Evolutionary conservation across 2,113 vertebrate species (phyloP), one percentile per base, ranked within the genome.

Genomic region (Myanophis thanlyinensis): DNA sequence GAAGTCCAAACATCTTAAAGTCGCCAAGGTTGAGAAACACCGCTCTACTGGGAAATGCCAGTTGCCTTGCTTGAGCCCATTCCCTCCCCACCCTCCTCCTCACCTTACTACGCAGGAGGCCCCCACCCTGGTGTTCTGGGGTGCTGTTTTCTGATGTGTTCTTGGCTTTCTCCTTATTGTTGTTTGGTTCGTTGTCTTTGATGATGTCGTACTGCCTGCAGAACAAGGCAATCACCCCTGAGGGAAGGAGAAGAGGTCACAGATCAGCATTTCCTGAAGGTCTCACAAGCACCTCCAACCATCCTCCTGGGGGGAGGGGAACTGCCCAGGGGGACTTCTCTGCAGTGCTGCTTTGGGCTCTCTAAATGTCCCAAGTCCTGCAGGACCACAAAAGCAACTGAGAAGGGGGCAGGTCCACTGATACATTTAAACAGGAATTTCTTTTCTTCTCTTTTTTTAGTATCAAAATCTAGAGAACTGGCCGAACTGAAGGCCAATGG

Each of bases 81-180:
- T 10, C 73, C 0, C 0, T 49, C 23, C 89, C 87, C 18, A 9
- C 13, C 35, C 73, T 48, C 4, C 0, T 7, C 1, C 97, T 97
- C 96, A 99, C 98, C 96, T 99, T 99, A 98, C 98, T 99, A 90
- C 98, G 98, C 95, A 99, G 98, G 94, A 99, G 98, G 15, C 99
- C 99, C 93, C 98, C 99, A 1, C 98, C 97, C 96, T 99, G 99
- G 94, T 99, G 99, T 96, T 99, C 99, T 0, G 99, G 99, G 2
- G 99, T 99, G 97, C 99, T 99, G 97, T 98, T 99, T 98, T 99
- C 99, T 0, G 99, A 99, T 1, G 98, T 97, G 94, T 98, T 99
- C 98, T 99, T 99, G 97, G 98, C 98, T 98, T 99, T 99, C 97
- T 99, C 99, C 98, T 99, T 99, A 98, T 99, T 99, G 97, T 99